phyloP scores from a whole-genome alignment of 2,797 vertebrate species.

The Sebastes vulpes region DNA sequence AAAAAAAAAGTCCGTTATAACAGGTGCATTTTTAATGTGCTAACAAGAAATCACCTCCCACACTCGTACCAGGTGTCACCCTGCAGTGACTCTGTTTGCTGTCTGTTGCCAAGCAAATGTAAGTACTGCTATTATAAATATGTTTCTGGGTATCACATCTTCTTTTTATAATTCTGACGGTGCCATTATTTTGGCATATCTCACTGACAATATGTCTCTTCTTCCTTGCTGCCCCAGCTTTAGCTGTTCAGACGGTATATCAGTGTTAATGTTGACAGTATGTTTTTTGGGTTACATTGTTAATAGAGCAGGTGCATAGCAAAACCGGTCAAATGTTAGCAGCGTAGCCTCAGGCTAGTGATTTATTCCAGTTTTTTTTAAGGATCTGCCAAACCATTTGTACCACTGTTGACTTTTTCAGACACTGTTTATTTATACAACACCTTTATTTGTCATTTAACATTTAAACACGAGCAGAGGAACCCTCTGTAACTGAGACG shows the following conservation, averaged over 20 bases:
- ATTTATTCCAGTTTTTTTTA: background rate
- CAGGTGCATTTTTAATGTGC: background rate
- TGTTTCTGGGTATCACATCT: background rate
- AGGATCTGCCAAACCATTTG: background rate
- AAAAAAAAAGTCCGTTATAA: background rate
- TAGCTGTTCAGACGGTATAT: background rate
- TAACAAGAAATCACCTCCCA: slow-evolving; percentile 22
- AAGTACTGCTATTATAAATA: background rate
- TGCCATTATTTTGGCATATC: background rate
- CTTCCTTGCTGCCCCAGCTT: background rate
- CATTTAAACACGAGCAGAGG: background rate
- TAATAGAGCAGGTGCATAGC: background rate
- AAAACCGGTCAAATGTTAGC: background rate
- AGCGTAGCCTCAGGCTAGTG: background rate
- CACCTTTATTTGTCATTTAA: background rate
- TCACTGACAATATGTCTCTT: background rate
- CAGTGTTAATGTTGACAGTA: background rate
- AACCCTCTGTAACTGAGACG: background rate
- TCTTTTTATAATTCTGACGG: background rate
- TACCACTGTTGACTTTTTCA: background rate
- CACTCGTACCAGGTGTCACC: slow-evolving; percentile 8
- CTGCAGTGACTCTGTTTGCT: background rate
- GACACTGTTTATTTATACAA: background rate
- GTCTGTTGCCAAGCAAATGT: background rate
- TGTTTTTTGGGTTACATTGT: background rate